Conservation (phyloP, 1,140 invertebrate genomes). For the roundworm (Caenorhabditis elegans) region DNA sequence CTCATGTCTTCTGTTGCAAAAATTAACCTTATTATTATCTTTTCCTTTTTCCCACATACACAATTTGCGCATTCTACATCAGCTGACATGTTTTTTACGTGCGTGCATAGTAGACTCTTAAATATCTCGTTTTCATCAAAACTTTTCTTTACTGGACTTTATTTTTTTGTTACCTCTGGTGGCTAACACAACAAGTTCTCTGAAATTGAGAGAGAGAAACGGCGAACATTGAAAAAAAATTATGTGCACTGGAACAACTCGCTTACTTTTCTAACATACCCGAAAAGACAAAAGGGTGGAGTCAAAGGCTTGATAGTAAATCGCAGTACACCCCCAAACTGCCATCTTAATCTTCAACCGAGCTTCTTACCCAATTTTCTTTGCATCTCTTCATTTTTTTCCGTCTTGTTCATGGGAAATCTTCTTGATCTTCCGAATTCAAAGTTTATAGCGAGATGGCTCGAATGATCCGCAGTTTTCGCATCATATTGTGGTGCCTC, state of each 20-base stretch:
- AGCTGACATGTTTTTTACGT: background rate
- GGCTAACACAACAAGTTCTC: background rate
- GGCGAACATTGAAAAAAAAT: background rate
- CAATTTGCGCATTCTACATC: background rate
- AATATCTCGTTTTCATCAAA: no score
- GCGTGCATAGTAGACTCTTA: no score
- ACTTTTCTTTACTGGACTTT: no score
- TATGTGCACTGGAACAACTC: background rate
- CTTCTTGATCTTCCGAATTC: background rate
- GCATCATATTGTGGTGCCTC: conserved; percentile 3
- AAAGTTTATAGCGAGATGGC: background rate
- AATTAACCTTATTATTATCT: background rate
- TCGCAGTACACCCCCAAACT: background rate
- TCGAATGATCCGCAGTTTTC: background rate
- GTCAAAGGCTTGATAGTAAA: conserved; percentile 11
- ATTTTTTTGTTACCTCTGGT: background rate
- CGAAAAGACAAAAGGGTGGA: conserved; percentile 7
- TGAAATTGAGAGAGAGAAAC: no score
- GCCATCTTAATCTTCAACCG: conserved; percentile 4
- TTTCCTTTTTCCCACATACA: background rate
- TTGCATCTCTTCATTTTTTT: background rate
- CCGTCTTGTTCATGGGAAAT: background rate
- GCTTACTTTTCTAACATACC: background rate
- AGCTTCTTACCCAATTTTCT: background rate
- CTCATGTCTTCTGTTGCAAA: no score